A percentile compares a stretch with the other conserved stretches of the same genome.
Conservation (phyloP, 2,797 vertebrate genomes). For the Channa striata region DNA sequence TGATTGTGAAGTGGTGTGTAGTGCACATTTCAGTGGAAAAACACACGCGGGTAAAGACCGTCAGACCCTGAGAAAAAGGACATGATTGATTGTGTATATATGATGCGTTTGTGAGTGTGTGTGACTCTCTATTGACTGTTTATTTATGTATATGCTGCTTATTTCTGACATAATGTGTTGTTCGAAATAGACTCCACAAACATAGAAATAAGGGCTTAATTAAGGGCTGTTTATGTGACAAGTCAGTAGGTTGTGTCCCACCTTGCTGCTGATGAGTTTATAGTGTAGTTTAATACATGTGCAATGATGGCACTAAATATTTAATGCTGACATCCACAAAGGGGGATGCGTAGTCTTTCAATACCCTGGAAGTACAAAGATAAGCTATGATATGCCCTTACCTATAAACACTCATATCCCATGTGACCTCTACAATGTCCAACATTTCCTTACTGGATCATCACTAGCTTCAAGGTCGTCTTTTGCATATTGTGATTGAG, state of each 20-base stretch:
- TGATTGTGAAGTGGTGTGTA: conserved; percentile 65
- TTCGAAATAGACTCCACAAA: conserved; percentile 16
- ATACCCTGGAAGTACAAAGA: not conserved
- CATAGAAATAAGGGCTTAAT: not conserved
- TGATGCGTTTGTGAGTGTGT: not conserved
- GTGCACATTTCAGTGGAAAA: conserved; percentile 62
- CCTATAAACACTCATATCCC: too few relatives aligned
- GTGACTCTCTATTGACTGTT: not conserved
- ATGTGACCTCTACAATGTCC: not conserved
- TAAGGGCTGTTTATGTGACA: too few relatives aligned
- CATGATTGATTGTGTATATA: conserved; percentile 31
- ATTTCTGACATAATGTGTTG: too few relatives aligned
- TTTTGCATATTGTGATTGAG: conserved; percentile 1
- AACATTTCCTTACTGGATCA: too few relatives aligned
- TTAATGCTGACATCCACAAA: too few relatives aligned
- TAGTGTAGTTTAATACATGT: not conserved
- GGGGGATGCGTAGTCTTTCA: not conserved
- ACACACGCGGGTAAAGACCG: conserved; percentile 67
- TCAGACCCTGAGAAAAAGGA: conserved; percentile 69
- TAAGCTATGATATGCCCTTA: not conserved
- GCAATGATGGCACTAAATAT: too few relatives aligned
- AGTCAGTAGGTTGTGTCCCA: too few relatives aligned
- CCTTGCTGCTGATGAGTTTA: not conserved
- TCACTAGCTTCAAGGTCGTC: too few relatives aligned
- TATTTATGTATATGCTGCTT: not conserved